Evolutionary conservation across 2,113 vertebrate species (phyloP).

Genomic region (Panurus biarmicus): DNA sequence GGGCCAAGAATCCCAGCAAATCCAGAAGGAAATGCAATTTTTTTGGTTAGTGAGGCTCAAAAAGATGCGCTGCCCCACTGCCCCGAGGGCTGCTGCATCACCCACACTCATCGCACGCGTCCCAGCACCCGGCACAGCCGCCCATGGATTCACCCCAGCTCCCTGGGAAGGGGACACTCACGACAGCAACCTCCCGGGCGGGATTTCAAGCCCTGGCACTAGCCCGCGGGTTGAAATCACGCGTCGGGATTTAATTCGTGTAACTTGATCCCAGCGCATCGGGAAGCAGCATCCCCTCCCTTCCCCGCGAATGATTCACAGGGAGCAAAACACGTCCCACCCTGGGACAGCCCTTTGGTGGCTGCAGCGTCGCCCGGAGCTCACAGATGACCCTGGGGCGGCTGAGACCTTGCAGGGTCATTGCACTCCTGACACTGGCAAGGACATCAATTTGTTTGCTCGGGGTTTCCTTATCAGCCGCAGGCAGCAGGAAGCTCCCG

Average conservation of each 20-base stretch:
- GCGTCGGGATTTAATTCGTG: neutral
- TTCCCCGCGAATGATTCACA: neutral
- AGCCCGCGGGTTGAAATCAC: neutral
- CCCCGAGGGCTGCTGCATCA: neutral
- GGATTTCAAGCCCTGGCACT: neutral
- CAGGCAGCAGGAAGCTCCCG: neutral
- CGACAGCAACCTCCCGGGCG: neutral
- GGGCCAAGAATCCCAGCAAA: neutral
- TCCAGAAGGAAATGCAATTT: neutral
- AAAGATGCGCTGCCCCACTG: fast-evolving
- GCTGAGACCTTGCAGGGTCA: neutral
- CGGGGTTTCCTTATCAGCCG: neutral
- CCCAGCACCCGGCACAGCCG: fast-evolving
- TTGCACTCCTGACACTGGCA: neutral
- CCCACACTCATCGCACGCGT: neutral
- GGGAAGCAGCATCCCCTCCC: neutral
- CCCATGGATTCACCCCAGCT: neutral
- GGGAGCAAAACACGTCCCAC: neutral
- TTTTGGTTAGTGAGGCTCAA: neutral
- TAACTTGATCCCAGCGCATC: neutral
- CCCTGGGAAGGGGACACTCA: neutral
- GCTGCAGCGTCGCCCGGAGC: neutral
- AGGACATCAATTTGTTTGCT: neutral
- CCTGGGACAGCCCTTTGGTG: neutral
- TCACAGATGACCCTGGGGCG: fast-evolving